A percentile compares a stretch with the other conserved stretches of the same genome.
phyloP scores from a whole-genome alignment of 2,888 invertebrate genomes.

The Hanleya hanleyi region DNA sequence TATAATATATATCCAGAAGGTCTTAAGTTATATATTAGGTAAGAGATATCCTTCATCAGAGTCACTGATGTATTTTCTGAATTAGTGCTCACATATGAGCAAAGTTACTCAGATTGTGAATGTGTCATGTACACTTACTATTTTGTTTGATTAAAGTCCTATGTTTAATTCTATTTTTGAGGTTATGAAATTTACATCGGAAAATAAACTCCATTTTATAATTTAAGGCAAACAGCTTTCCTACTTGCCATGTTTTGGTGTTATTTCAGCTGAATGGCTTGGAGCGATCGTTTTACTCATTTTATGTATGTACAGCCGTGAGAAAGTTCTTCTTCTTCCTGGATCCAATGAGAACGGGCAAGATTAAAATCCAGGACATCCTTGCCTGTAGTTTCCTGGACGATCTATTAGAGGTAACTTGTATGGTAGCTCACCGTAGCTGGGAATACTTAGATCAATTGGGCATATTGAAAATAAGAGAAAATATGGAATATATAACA shows the following conservation, averaged over 20 bases:
- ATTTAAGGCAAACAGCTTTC: not conserved
- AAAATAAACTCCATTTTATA: not conserved
- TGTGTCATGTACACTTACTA: too few relatives aligned
- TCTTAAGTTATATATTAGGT: too few relatives aligned
- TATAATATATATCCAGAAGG: too few relatives aligned
- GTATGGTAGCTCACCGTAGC: too few relatives aligned
- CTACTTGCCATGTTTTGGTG: not conserved
- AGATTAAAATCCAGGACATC: constrained; percentile 92
- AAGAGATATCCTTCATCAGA: too few relatives aligned
- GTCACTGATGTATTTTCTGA: too few relatives aligned
- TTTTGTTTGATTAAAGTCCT: not conserved
- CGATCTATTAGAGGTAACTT: constrained; percentile 86
- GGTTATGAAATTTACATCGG: not conserved
- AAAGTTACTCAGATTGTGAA: too few relatives aligned
- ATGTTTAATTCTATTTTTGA: not conserved
- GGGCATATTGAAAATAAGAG: too few relatives aligned
- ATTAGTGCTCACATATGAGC: too few relatives aligned
- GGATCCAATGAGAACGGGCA: constrained; percentile 89
- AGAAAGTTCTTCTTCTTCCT: constrained; percentile 97
- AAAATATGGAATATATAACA: too few relatives aligned
- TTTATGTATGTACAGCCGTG: constrained; percentile 97
- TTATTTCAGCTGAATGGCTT: constrained; percentile 82
- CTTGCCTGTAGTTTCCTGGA: constrained; percentile 93
- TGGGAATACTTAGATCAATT: too few relatives aligned
- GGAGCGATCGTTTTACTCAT: constrained; percentile 94